Evolutionary conservation across 2,113 vertebrate species (phyloP).

Genomic region (Ptilonorhynchus violaceus): DNA sequence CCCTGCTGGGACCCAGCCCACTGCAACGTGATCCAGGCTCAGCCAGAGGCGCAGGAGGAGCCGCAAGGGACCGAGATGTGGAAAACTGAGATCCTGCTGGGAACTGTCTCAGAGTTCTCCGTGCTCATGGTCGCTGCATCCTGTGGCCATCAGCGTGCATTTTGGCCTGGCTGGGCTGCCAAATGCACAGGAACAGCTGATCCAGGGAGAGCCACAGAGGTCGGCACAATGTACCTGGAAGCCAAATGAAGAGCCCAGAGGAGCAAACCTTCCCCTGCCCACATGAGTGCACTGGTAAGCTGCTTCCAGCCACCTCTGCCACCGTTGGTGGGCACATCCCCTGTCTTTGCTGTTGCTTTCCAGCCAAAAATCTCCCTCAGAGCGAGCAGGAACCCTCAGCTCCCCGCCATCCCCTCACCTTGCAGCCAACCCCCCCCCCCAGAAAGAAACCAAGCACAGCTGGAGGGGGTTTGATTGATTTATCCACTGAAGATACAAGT

Average conservation of each 20-base stretch:
- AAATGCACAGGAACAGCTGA: neutral
- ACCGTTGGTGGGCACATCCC: neutral
- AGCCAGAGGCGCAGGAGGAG: neutral
- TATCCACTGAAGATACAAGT: conserved; percentile 64
- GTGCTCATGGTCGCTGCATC: neutral
- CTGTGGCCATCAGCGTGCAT: rapidly evolving
- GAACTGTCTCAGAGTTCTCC: neutral
- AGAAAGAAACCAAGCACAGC: conserved; percentile 26
- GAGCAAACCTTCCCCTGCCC: neutral
- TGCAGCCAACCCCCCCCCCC: neutral
- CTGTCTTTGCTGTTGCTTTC: neutral
- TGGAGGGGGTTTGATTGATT: conserved; percentile 16
- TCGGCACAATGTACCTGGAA: neutral
- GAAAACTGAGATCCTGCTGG: neutral
- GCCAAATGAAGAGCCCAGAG: neutral
- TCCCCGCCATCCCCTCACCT: rapidly evolving
- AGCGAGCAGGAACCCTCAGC: neutral
- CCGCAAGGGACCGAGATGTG: neutral
- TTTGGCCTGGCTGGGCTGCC: neutral
- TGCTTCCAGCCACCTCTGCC: neutral
- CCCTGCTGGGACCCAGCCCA: neutral
- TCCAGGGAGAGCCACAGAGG: rapidly evolving
- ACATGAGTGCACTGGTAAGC: too few species aligned
- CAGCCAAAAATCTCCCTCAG: neutral
- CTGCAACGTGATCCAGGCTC: rapidly evolving